Evolutionary conservation across 2,888 invertebrate species (phyloP).

Genomic region (Netelia fuscicornis): DNA sequence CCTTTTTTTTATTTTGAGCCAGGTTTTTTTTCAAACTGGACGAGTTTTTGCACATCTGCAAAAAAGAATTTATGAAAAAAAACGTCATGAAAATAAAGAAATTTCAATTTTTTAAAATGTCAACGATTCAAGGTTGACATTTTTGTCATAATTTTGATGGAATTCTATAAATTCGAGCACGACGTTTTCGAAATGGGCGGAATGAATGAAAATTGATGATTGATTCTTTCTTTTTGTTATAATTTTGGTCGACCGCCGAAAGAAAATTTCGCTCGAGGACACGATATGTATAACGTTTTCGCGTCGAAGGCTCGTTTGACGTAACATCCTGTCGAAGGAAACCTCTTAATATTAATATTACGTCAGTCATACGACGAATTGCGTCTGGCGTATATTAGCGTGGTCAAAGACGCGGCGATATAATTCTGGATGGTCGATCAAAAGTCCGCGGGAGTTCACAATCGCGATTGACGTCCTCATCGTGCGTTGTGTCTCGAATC

Average conservation of each 20-base stretch:
- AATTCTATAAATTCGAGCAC: neutral
- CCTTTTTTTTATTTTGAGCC: too few species aligned
- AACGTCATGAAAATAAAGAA: too few species aligned
- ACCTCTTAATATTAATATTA: conserved; percentile 63
- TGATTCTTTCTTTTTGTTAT: too few species aligned
- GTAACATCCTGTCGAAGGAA: conserved; percentile 52
- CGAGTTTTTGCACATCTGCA: too few species aligned
- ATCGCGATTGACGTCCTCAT: conserved; percentile 75
- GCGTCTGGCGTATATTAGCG: conserved; percentile 47
- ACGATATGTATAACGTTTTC: neutral
- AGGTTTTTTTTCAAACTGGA: too few species aligned
- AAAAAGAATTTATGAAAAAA: too few species aligned
- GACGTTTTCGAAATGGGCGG: neutral
- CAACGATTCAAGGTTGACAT: neutral
- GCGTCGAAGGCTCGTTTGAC: conserved; percentile 21
- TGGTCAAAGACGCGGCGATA: conserved; percentile 74
- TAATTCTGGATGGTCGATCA: conserved; percentile 80
- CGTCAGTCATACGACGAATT: conserved; percentile 60
- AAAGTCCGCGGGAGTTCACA: conserved; percentile 80
- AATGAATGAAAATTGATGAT: too few species aligned
- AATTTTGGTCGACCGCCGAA: neutral
- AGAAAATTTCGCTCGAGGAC: neutral
- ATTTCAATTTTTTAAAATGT: too few species aligned
- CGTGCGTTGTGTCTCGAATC: conserved; percentile 76
- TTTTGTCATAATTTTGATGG: neutral